Evolutionary conservation across 2,113 vertebrate species (phyloP).

Genomic region (Silurus meridionalis): DNA sequence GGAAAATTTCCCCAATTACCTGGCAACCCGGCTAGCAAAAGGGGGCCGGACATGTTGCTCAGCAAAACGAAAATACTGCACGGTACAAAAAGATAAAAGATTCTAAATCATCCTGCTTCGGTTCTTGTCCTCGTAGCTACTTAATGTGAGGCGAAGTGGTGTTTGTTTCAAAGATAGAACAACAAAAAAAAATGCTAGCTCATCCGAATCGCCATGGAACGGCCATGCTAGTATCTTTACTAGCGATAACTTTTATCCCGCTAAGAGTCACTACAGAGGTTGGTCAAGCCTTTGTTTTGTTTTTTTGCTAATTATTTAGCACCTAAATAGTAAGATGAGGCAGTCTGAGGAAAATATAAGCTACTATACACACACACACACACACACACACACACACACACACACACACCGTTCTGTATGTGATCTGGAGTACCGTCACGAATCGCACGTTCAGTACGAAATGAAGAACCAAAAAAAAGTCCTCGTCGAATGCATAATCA

Average conservation of each 20-base stretch:
- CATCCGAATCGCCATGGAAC: neutral
- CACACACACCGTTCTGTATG: constrained; percentile 58
- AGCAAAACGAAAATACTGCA: constrained; percentile 38
- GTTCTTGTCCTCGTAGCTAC: neutral
- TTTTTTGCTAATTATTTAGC: constrained; percentile 37
- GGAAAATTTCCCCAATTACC: too few species aligned
- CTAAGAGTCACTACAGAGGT: constrained; percentile 19
- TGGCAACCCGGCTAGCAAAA: too few species aligned
- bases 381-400: constrained; percentile 44
- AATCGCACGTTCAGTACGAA: constrained; percentile 27
- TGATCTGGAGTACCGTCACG: constrained; percentile 58
- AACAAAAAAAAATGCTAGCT: neutral
- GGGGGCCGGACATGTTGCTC: too few species aligned
- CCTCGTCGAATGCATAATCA: constrained; percentile 10
- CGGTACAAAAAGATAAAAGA: constrained; percentile 34
- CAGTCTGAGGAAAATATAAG: constrained; percentile 48
- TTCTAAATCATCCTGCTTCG: neutral
- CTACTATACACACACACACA: constrained; percentile 67
- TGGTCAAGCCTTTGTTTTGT: neutral
- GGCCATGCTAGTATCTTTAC: neutral
- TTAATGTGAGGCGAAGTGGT: neutral
- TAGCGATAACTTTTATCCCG: constrained; percentile 7
- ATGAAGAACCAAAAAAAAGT: constrained; percentile 15
- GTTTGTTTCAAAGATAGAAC: neutral
- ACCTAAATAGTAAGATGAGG: constrained; percentile 37